These are phyloP conservation scores for Polypterus bichir DNA, from an alignment of 2,113 vertebrate genomes.

Conservation along the genomic window DNA sequence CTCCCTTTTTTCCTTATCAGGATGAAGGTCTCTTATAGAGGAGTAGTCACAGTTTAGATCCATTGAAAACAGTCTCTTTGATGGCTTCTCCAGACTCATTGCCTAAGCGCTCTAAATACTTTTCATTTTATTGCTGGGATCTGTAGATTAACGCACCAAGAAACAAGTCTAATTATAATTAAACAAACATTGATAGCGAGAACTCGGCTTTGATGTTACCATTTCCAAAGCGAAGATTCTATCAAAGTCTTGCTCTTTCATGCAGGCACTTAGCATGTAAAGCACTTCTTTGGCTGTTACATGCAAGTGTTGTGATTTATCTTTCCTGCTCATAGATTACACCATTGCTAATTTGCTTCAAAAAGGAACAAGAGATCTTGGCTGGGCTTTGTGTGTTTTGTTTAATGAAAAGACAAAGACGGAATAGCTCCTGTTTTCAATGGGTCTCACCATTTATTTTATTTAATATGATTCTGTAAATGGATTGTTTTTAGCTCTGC, in stretches of 20 bases:
- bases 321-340: slow-evolving; percentile 20
- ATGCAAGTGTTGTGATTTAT: slow-evolving; percentile 20
- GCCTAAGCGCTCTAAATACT: neutral
- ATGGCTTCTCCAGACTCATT: neutral
- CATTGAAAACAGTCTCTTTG: neutral
- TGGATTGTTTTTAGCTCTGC: slow-evolving; percentile 2
- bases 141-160: slow-evolving; percentile 17
- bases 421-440: neutral
- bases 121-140: neutral
- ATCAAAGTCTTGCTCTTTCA: slow-evolving; percentile 21
- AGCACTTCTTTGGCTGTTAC: slow-evolving; percentile 15
- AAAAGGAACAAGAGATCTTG: slow-evolving; percentile 18
- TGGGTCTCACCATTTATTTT: neutral
- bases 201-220: slow-evolving; percentile 15
- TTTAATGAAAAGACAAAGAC: slow-evolving; percentile 8
- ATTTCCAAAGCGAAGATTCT: slow-evolving; percentile 4
- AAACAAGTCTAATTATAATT: slow-evolving; percentile 21
- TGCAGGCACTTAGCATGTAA: slow-evolving; percentile 14
- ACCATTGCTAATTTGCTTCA: slow-evolving; percentile 23
- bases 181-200: slow-evolving; percentile 12
- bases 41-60: neutral
- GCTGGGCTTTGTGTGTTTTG: slow-evolving; percentile 2
- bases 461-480: slow-evolving; percentile 2
- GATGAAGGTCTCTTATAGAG: neutral
- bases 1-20: neutral